Conservation (phyloP, 2,888 invertebrate genomes). For the Brachypalpus laphriformis region DNA sequence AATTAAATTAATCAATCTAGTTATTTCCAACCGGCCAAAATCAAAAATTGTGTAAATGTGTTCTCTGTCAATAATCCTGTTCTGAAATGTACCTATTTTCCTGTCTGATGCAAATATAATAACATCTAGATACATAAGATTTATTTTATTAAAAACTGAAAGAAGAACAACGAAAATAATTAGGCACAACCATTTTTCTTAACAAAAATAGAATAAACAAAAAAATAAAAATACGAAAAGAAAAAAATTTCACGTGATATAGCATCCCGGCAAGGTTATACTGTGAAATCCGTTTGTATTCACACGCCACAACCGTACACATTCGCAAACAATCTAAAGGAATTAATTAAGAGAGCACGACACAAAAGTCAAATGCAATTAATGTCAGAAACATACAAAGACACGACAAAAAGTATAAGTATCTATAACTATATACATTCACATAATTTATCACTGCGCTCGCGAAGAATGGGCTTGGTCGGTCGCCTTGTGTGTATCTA, state of each 20-base stretch:
- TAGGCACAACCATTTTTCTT: conserved; percentile 20
- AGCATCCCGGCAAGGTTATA: conserved; percentile 32
- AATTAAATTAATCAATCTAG: too few species aligned
- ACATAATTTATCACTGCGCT: conserved; percentile 25
- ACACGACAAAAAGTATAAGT: conserved; percentile 1
- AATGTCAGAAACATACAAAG: conserved; percentile 49
- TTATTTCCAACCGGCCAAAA: too few species aligned
- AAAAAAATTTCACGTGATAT: conserved; percentile 46
- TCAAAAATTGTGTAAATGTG: too few species aligned
- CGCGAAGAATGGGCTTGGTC: conserved; percentile 16
- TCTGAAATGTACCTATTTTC: not conserved
- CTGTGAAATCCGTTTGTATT: conserved; percentile 31
- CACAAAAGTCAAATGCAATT: conserved; percentile 60
- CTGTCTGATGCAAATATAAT: not conserved
- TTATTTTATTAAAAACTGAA: conserved; percentile 23
- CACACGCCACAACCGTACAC: conserved; percentile 13
- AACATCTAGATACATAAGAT: not conserved
- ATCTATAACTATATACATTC: conserved; percentile 33
- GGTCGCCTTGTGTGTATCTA: not conserved
- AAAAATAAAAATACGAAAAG: not conserved
- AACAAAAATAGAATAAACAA: conserved; percentile 12
- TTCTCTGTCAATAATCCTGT: too few species aligned
- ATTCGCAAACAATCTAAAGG: conserved; percentile 38
- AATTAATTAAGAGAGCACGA: conserved; percentile 66
- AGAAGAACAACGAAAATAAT: conserved; percentile 23